Conservation (phyloP, 2,797 vertebrate species). For the Sebastes matsubarae region DNA sequence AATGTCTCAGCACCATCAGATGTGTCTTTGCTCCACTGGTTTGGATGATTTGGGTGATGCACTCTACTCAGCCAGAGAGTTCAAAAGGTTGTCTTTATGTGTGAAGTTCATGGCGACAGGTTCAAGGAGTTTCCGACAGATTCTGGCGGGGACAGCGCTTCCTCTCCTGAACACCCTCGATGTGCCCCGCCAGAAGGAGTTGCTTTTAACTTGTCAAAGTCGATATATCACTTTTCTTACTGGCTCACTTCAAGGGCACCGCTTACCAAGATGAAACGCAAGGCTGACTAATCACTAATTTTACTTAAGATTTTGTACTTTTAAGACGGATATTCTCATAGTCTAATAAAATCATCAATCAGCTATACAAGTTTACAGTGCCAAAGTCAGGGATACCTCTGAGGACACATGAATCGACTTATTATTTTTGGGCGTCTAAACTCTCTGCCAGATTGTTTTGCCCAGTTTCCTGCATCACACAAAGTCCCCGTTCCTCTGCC, state of each 20-base stretch:
- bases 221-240: constrained; percentile 33
- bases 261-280: neutral
- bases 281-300: neutral
- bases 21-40: constrained; percentile 33
- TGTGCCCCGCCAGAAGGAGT: neutral
- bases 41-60: constrained; percentile 21
- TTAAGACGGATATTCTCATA: neutral
- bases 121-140: constrained; percentile 22
- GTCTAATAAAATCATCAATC: neutral
- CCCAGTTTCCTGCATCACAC: neutral
- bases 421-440: neutral
- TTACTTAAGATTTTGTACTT: neutral
- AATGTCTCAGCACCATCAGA: constrained; percentile 14
- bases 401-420: neutral
- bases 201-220: constrained; percentile 57
- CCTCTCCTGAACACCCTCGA: neutral
- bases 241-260: constrained; percentile 7
- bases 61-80: constrained; percentile 3
- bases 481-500: neutral
- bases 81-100: constrained; percentile 6
- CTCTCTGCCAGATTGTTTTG: neutral
- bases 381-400: neutral
- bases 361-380: neutral
- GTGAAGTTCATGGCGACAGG: constrained; percentile 7
- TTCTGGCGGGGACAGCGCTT: neutral